Evolutionary conservation across 2,888 invertebrate species (phyloP).

Genomic region (Habrosyne pyritoides): DNA sequence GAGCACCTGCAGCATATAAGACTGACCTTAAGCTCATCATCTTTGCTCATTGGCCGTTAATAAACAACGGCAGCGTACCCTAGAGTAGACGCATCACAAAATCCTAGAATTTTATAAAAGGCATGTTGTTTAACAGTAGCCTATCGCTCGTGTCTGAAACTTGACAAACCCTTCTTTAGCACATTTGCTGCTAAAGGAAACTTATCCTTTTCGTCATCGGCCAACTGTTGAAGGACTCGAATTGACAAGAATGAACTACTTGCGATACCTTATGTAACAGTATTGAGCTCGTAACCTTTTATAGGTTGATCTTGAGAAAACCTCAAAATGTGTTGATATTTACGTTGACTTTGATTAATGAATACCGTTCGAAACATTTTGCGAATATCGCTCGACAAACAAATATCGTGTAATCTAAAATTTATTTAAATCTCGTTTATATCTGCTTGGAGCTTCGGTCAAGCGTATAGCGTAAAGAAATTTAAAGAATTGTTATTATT

Average conservation of each 20-base stretch:
- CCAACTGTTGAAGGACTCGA: slow-evolving; percentile 17
- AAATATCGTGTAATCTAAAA: slow-evolving; percentile 15
- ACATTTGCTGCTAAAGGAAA: slow-evolving; percentile 12
- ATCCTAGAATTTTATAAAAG: slow-evolving; percentile 15
- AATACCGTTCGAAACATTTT: slow-evolving; percentile 21
- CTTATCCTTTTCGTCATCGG: slow-evolving; percentile 18
- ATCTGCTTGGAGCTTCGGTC: slow-evolving; percentile 14
- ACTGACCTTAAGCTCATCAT: neutral
- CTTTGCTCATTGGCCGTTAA: slow-evolving; percentile 1
- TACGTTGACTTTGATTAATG: slow-evolving; percentile 13
- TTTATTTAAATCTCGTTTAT: slow-evolving; percentile 10
- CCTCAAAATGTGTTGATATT: slow-evolving; percentile 25
- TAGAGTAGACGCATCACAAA: slow-evolving; percentile 17
- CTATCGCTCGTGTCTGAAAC: slow-evolving; percentile 15
- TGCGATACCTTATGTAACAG: too few species aligned
- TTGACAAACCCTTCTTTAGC: slow-evolving; percentile 15
- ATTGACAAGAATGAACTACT: slow-evolving; percentile 26
- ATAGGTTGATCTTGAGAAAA: slow-evolving; percentile 14
- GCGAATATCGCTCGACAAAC: slow-evolving; percentile 22
- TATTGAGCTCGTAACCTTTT: slow-evolving; percentile 22
- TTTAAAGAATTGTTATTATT: slow-evolving; percentile 13
- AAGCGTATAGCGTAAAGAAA: slow-evolving; percentile 12
- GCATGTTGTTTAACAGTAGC: slow-evolving; percentile 8
- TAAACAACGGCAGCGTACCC: slow-evolving; percentile 18
- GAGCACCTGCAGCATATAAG: too few species aligned